Base-by-base conservation (phyloP, 2,113 vertebrate genomes). In the Colossoma macropomum region DNA sequence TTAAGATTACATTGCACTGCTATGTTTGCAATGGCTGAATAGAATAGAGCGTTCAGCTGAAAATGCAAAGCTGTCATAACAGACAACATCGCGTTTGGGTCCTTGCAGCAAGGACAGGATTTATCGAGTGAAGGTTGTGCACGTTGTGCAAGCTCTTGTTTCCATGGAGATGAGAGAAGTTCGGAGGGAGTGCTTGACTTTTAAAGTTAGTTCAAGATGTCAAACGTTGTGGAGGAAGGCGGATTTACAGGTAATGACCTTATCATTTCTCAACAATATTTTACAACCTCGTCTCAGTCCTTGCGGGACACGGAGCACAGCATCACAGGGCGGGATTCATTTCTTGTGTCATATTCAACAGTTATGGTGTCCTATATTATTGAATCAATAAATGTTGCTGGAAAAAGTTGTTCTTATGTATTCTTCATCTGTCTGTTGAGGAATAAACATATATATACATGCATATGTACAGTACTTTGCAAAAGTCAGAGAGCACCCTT, bases 141-240 rank as follows among this genome's bases (percentile, higher is more conserved):
- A 79, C n/a, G 8, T 32, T 19, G 12, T 45, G 28, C 80, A 19
- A 77, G 75, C 79, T 78, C 68, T 79, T 86, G 85, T 86, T 86
- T 83, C 80, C 85, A 83, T 83, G 85, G 80, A 63, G 85, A 86
- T 75, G 54, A 74, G 56, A 69, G 21, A 50, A 74, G 82, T 74
- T 76, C 30, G 28, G 50, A 12, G 12, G 27, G 41, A 71, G 17
- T 28, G 45, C 52, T 79, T 34, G 69, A 83, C 80, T 86, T 83
- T 86, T 71, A 75, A 79, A 82, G 80, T 86, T 83, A 75, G 74
- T 83, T 83, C 81, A 77, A 78, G 60, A 50, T 68, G 75, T 59
- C 79, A 73, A 60, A 78, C 32, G 69, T 77, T 63, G 52, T 9
- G 1, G n/a, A 82, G 41, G 73, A 78, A 56, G 66, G 34, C 79